Percentiles rank a stretch among this genome's conserved stretches.
These are phyloP conservation scores for Zosterops pallidus DNA, from an alignment of 2,113 vertebrate species.

Conservation along the genomic window DNA sequence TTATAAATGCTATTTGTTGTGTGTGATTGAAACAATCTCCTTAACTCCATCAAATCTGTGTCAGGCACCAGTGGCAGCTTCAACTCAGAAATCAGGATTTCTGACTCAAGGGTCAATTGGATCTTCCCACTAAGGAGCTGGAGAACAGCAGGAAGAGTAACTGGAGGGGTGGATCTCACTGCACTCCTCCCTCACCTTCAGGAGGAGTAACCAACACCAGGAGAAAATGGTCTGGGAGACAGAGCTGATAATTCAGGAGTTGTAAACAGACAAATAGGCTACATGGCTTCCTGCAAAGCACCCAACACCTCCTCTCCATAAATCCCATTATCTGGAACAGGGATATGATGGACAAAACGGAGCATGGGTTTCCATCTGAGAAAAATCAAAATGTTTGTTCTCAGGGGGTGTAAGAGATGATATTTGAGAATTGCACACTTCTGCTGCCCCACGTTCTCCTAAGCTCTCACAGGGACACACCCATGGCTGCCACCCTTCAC, in stretches of 20 bases:
- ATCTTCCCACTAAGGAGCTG: background rate
- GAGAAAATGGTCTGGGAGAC: background rate
- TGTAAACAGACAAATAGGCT: background rate
- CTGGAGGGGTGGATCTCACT: background rate
- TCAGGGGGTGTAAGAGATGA: background rate
- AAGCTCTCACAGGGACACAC: rapidly evolving
- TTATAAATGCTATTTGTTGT: background rate
- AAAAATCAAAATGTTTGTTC: background rate
- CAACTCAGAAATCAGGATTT: background rate
- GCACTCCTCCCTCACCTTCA: background rate
- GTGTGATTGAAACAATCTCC: background rate
- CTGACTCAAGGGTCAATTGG: background rate
- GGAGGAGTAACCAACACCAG: background rate
- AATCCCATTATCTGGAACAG: background rate
- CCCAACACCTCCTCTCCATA: background rate
- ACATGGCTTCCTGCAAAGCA: background rate
- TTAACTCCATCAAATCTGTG: background rate
- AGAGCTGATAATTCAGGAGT: background rate
- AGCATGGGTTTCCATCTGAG: background rate
- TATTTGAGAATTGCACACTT: background rate
- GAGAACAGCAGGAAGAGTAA: background rate
- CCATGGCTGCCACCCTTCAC: background rate
- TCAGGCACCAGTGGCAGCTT: background rate
- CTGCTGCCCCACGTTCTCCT: rapidly evolving
- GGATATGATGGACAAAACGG: background rate